Percentiles rank a stretch among this genome's conserved stretches.
Conservation (phyloP, 2,888 invertebrate genomes). For the Chrysolina haemoptera region DNA sequence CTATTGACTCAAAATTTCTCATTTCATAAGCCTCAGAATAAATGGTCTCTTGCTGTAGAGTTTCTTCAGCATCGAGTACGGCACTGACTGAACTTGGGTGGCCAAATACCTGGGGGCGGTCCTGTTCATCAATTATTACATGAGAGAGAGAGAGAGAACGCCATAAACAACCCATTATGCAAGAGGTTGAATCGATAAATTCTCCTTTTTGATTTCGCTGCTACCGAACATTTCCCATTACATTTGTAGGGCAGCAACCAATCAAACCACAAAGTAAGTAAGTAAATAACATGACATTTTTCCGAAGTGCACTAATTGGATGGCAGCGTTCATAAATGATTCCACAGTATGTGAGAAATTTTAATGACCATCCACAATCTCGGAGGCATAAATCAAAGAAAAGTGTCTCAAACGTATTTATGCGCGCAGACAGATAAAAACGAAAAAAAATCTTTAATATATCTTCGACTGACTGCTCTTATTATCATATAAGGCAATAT, state of each 20-base stretch:
- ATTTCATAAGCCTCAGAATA: too few species aligned
- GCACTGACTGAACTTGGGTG: too few species aligned
- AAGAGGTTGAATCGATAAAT: not conserved
- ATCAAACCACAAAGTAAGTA: conserved; percentile 3
- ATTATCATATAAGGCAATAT: conserved; percentile 26
- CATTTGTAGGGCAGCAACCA: conserved; percentile 4
- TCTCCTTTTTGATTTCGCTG: not conserved
- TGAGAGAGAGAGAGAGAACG: not conserved
- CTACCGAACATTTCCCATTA: conserved; percentile 4
- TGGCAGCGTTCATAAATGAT: not conserved
- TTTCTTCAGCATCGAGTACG: too few species aligned
- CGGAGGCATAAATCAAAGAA: conserved; percentile 32
- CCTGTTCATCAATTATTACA: not conserved
- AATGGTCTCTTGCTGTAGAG: too few species aligned
- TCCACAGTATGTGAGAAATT: conserved; percentile 29
- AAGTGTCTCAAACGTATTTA: conserved; percentile 32
- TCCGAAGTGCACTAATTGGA: conserved; percentile 4
- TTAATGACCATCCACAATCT: conserved; percentile 29
- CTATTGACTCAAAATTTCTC: too few species aligned
- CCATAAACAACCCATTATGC: not conserved
- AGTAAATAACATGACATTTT: conserved; percentile 1
- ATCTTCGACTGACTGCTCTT: conserved; percentile 21
- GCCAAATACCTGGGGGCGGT: not conserved
- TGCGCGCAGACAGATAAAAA: conserved; percentile 21
- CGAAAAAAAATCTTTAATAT: conserved; percentile 27